Percentiles rank a stretch among this genome's conserved stretches.
These are phyloP conservation scores for Thalpophila matura DNA, from an alignment of 2,888 invertebrate genomes.

Conservation along the genomic window DNA sequence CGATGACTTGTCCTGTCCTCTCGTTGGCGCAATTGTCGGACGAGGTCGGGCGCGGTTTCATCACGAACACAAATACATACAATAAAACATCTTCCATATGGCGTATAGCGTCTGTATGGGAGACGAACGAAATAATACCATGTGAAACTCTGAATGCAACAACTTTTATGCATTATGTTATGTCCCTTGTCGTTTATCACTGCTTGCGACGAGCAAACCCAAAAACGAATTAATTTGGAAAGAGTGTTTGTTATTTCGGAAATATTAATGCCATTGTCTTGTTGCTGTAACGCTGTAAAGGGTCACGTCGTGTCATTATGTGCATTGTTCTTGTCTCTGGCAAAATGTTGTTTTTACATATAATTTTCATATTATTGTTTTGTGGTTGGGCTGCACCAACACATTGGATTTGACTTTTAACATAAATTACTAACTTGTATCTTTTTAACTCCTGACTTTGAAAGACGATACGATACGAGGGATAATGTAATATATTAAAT, in stretches of 20 bases:
- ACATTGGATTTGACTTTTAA: slow-evolving; percentile 15
- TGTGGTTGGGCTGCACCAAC: slow-evolving; percentile 8
- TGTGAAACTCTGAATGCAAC: slow-evolving; percentile 43
- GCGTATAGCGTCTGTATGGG: slow-evolving; percentile 55
- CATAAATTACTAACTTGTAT: not conserved
- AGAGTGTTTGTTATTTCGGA: slow-evolving; percentile 22
- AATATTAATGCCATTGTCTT: slow-evolving; percentile 1
- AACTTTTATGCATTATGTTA: slow-evolving; percentile 34
- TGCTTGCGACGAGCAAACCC: slow-evolving; percentile 3
- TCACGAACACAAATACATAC: slow-evolving; percentile 80
- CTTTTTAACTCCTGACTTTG: slow-evolving; percentile 11
- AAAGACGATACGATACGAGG: too few relatives aligned
- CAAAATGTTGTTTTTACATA: slow-evolving; percentile 36
- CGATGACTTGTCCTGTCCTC: slow-evolving; percentile 81
- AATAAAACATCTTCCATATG: slow-evolving; percentile 77
- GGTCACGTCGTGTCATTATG: slow-evolving; percentile 18
- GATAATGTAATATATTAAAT: too few relatives aligned
- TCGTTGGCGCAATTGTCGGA: slow-evolving; percentile 83
- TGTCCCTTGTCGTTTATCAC: slow-evolving; percentile 8
- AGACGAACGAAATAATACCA: slow-evolving; percentile 35
- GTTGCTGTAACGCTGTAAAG: slow-evolving; percentile 12
- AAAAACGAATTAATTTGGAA: slow-evolving; percentile 6
- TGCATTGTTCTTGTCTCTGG: slow-evolving; percentile 33
- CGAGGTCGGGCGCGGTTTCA: slow-evolving; percentile 86
- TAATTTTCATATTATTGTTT: slow-evolving; percentile 18